Conservation (phyloP, 2,888 invertebrate species). For the Monochamus alternatus region DNA sequence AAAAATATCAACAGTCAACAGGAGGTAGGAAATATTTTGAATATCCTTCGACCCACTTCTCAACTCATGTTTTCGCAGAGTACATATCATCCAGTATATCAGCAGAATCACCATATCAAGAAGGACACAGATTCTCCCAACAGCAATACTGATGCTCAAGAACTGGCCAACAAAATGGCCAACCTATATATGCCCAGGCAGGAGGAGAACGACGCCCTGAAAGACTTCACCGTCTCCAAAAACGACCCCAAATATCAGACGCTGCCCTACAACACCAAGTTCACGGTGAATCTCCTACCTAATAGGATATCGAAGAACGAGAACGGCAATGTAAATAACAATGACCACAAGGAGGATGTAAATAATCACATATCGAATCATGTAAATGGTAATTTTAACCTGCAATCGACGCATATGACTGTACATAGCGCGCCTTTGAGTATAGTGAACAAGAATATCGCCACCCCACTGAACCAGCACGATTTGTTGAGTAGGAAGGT, state of each 20-base stretch:
- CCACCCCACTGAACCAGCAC: conserved; percentile 77
- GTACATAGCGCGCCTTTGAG: conserved; percentile 74
- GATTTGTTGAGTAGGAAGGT: conserved; percentile 64
- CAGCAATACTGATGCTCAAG: conserved; percentile 58
- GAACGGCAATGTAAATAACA: conserved; percentile 57
- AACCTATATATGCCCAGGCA: conserved; percentile 53
- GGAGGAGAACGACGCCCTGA: conserved; percentile 72
- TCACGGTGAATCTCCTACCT: conserved; percentile 76
- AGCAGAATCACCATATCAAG: conserved; percentile 67
- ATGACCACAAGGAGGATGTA: conserved; percentile 61
- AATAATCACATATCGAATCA: conserved; percentile 59
- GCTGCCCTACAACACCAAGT: conserved; percentile 91
- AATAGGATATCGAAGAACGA: conserved; percentile 62
- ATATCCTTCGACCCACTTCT: not conserved
- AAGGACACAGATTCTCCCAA: conserved; percentile 61
- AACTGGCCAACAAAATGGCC: conserved; percentile 61
- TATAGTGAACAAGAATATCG: conserved; percentile 78
- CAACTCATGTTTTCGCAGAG: conserved; percentile 54
- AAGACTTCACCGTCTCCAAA: conserved; percentile 85
- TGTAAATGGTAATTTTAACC: conserved; percentile 69
- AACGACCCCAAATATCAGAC: conserved; percentile 94
- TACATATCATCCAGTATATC: conserved; percentile 69
- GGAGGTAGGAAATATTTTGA: conserved; percentile 60
- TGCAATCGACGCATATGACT: conserved; percentile 70
- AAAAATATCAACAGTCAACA: conserved; percentile 69